Conservation (phyloP, 2,888 invertebrate species). For the Tribolium freemani region DNA sequence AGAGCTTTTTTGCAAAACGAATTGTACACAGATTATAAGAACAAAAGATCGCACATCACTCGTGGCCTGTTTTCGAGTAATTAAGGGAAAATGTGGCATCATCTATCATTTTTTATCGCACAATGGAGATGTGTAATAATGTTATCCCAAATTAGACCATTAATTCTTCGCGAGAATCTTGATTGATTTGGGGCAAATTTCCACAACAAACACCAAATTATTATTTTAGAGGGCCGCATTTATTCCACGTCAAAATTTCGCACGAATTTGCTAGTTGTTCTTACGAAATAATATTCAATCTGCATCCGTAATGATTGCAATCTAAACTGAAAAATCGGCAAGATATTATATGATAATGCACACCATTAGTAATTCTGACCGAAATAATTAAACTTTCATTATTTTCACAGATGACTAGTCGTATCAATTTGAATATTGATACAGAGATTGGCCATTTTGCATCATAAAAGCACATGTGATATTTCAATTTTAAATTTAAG, state of each 20-base stretch:
- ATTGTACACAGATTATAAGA: conserved; percentile 46
- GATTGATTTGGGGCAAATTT: conserved; percentile 1
- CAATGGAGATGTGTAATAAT: conserved; percentile 40
- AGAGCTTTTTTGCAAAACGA: conserved; percentile 10
- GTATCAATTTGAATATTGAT: conserved; percentile 10
- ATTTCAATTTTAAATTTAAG: conserved; percentile 6
- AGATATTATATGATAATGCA: conserved; percentile 23
- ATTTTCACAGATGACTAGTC: conserved; percentile 27
- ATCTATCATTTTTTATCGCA: conserved; percentile 50
- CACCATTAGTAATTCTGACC: conserved; percentile 9
- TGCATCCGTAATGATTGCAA: too few relatives aligned
- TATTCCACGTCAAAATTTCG: not conserved
- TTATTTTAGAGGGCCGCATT: not conserved
- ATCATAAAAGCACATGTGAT: not conserved
- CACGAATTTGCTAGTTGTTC: too few relatives aligned
- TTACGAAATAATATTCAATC: not conserved
- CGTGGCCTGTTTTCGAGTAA: conserved; percentile 49
- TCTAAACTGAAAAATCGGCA: conserved; percentile 7
- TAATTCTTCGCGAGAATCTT: conserved; percentile 15
- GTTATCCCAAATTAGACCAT: conserved; percentile 32
- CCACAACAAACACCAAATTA: not conserved
- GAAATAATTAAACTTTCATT: conserved; percentile 30
- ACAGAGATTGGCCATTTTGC: not conserved
- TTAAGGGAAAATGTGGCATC: conserved; percentile 49
- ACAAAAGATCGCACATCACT: conserved; percentile 49